These are phyloP conservation scores for Folsomia manolachei DNA, from an alignment of 2,888 invertebrate genomes.

Conservation along the genomic window DNA sequence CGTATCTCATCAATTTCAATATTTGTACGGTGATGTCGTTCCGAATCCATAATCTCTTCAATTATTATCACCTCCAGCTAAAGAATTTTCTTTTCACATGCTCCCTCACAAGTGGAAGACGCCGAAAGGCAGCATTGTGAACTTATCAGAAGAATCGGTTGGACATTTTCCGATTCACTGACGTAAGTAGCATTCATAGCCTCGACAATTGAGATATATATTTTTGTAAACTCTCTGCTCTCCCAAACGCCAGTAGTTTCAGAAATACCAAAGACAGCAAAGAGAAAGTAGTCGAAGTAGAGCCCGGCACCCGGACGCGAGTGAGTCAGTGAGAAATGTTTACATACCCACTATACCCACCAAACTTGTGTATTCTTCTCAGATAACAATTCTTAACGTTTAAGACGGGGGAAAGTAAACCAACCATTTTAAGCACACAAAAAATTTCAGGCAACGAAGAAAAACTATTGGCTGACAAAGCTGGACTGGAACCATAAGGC, in stretches of 20 bases:
- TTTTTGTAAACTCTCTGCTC: not conserved
- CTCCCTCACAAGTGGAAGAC: not conserved
- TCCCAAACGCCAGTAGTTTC: not conserved
- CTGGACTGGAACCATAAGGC: not conserved
- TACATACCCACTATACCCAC: no score
- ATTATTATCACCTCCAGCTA: no score
- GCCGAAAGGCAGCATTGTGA: no score
- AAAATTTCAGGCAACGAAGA: not conserved
- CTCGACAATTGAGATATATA: not conserved
- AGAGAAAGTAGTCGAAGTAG: not conserved
- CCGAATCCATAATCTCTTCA: not conserved
- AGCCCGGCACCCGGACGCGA: no score
- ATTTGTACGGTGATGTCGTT: slow-evolving; percentile 11
- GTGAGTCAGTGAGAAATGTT: not conserved
- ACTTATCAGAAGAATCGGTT: no score
- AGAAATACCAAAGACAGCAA: not conserved
- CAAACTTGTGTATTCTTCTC: not conserved
- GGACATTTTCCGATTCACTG: no score
- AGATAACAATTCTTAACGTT: not conserved
- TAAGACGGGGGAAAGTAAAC: no score
- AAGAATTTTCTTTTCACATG: not conserved
- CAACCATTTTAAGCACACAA: not conserved
- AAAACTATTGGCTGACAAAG: not conserved
- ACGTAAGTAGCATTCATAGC: no score
- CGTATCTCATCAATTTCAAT: slow-evolving; percentile 25